phyloP scores from a whole-genome alignment of 1,140 invertebrate species.

The Holotrichia oblita region DNA sequence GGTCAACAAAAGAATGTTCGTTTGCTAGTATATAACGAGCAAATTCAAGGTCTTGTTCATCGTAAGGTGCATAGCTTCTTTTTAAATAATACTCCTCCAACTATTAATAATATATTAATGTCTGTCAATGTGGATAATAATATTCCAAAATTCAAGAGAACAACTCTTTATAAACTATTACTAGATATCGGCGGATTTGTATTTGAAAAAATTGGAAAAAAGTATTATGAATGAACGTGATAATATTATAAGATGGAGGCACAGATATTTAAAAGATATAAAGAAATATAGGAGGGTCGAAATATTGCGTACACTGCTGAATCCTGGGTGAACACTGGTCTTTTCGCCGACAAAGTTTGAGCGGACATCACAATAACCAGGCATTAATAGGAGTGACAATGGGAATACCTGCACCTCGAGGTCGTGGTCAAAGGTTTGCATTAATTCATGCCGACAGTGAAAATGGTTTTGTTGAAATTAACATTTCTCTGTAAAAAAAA shows the following conservation, averaged over 20 bases:
- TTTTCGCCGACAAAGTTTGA: not conserved
- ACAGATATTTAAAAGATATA: slow-evolving; percentile 10
- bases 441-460: not conserved
- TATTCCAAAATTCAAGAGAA: not conserved
- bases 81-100: not conserved
- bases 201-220: not conserved
- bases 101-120: not conserved
- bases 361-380: not conserved
- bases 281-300: not conserved
- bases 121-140: not conserved
- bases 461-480: not conserved
- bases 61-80: not conserved
- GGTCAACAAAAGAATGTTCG: not conserved
- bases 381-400: not conserved
- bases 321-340: not conserved
- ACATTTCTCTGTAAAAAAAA: not conserved
- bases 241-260: slow-evolving; percentile 5
- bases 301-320: not conserved
- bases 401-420: not conserved
- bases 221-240: slow-evolving; percentile 3
- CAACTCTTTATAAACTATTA: not conserved
- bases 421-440: not conserved
- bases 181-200: not conserved
- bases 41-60: not conserved
- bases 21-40: too few species aligned